A percentile compares a stretch with the other conserved stretches of the same genome.
These are phyloP conservation scores for Rattus norvegicus DNA, from an alignment of 2,113 vertebrate genomes.

Conservation along the genomic window DNA sequence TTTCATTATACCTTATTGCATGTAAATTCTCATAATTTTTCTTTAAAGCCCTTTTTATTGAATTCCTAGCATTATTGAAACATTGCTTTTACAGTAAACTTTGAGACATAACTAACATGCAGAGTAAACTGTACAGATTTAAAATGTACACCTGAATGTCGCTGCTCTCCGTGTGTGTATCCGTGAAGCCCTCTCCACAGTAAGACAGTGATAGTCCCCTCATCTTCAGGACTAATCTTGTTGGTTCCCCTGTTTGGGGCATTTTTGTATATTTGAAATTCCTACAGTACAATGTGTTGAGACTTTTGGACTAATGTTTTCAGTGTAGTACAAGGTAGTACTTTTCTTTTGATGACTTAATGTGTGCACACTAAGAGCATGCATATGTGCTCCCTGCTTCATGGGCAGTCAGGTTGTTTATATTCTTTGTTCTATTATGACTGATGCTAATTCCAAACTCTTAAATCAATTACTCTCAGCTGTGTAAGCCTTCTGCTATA, in stretches of 20 bases:
- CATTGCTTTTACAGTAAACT: neutral
- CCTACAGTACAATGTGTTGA: neutral
- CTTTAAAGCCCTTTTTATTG: neutral
- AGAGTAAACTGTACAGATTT: neutral
- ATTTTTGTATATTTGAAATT: constrained; percentile 26
- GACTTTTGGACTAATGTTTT: neutral
- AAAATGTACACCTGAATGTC: neutral
- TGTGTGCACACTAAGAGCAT: neutral
- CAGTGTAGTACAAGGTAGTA: neutral
- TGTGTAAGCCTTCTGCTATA: neutral
- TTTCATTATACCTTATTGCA: neutral
- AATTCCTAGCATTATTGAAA: neutral
- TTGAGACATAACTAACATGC: neutral
- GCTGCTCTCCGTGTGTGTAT: neutral
- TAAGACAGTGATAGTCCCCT: neutral
- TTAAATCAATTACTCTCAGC: neutral
- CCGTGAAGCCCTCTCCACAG: neutral
- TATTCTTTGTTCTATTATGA: neutral
- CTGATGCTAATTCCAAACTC: neutral
- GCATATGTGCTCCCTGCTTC: neutral
- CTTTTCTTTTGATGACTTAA: neutral
- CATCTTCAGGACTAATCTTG: neutral
- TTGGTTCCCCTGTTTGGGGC: neutral
- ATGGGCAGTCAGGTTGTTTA: neutral
- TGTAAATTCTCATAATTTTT: neutral